Evolutionary conservation across 1,140 invertebrate genomes (phyloP), one percentile per base, ranked within the genome.

Genomic region (Caenorhabditis tropicalis): DNA sequence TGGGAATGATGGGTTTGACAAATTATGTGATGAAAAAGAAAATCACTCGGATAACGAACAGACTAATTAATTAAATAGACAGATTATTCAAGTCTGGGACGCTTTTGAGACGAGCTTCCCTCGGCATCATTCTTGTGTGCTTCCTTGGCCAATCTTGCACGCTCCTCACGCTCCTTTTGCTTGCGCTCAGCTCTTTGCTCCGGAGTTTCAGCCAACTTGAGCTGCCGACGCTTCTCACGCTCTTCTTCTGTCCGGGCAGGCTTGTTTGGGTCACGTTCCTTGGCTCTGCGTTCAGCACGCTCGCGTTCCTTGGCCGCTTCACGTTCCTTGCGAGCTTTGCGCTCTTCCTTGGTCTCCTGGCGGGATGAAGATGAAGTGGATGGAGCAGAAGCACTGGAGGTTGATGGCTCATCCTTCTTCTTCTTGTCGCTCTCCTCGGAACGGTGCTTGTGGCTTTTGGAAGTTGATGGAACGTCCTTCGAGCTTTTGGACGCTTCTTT

Each of bases 111-210:
- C 49, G 21, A 10, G 10, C 21, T 56, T 24, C 53, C 12, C 21
- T 21, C 24, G n/a, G 9, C 24, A 33, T 6, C 36, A 36, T 24
- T 43, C 29, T 21, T 74, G 36, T 9, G 15, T n/a, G 7, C 24
- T 56, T 46, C 36, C 33, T 21, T 21, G 15, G n/a, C 24, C 21
- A 2, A 10, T 56, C 9, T 56, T 24, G 21, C 36, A 1, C 29
- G 27, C 24, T 74, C 65, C 43, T 74, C 29, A 10, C 36, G 33
- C 16, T 12, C 65, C 15, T 74, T 74, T 3, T 16, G 36, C 65
- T 74, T 74, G n/a, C 65, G 65, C 36, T 43, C 65, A 7, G 65
- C 65, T 3, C 65, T 33, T 24, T 74, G 27, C n/a, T 74, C 65
- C 19, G 27, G 27, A 39, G 65, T 74, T 43, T 74, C 53, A 1